Base-by-base conservation (phyloP, 1,140 invertebrate genomes). In the Odontomachus brunneus region DNA sequence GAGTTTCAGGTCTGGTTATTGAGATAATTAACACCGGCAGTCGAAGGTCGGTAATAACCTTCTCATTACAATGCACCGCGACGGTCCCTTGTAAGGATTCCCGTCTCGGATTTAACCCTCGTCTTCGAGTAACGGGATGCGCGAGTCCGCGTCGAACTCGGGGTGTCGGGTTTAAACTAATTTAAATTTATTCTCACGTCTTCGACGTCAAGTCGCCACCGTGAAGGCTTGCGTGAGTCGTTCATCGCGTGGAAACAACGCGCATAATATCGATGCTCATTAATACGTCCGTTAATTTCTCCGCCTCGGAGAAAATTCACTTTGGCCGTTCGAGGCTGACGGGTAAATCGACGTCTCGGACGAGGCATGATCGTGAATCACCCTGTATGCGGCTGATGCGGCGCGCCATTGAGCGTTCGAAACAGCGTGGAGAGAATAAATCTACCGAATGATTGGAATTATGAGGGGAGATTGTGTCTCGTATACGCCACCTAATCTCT, bases 381-480 rank as follows among this genome's bases (percentile, higher is more conserved):
- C 22, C 15, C 49, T 78, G 29, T 78, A 67, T 55, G 15, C 19
- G 29, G 19, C 3, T 11, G 49, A 63, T 19, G 26, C 19, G 4
- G 1, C 22, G 33, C 15, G 14, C 66, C 26, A 24, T 63, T 15
- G 24, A 19, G 17, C 29, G 57, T 48, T 78, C 15, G 38, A 67
- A 67, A 49, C 75, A 67, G 17, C 12, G 51, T 33, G 29, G 51
- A 78, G 75, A 55, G 75, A 78, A 78, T 78, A 69, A 69, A 78
- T 78, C 75, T 78, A 49, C 29, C 63, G 49, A 78, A 55, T 69
- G 75, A 78, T 78, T 67, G 62, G 29, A 57, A 69, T 69, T 78
- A 78, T 69, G 51, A 69, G 63, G 60, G 63, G 19, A 69, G 29
- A 78, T 57, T 44, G 63, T 44, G 63, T 65, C 17, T 55, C 29